These are phyloP conservation scores for Polydrusus cervinus DNA, from an alignment of 2,888 invertebrate species.

Conservation along the genomic window DNA sequence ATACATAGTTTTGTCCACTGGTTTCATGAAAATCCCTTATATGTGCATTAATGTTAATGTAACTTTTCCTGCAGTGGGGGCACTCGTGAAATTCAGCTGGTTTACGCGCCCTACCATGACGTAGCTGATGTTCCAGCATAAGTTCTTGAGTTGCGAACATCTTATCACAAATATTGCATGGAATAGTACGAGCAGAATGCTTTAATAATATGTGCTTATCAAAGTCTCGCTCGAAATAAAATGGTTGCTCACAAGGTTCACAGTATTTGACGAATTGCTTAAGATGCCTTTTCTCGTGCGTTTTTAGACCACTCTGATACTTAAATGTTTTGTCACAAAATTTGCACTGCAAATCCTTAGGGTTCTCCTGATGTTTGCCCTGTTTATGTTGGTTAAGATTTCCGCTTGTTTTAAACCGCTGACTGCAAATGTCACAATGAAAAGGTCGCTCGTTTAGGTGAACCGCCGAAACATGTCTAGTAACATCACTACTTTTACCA, in stretches of 20 bases:
- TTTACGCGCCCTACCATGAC: slow-evolving; percentile 57
- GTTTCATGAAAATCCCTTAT: slow-evolving; percentile 54
- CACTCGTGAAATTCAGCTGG: slow-evolving; percentile 66
- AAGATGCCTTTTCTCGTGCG: slow-evolving; percentile 68
- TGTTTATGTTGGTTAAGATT: too few species aligned
- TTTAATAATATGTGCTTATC: slow-evolving; percentile 40
- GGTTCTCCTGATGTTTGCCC: too few species aligned
- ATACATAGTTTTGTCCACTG: slow-evolving; percentile 53
- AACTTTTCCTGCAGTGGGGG: slow-evolving; percentile 70
- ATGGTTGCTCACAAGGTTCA: slow-evolving; percentile 58
- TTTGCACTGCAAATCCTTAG: not conserved
- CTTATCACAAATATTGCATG: too few species aligned
- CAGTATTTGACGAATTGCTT: slow-evolving; percentile 69
- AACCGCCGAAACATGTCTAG: too few species aligned
- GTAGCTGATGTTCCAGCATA: slow-evolving; percentile 65
- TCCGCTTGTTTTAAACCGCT: too few species aligned
- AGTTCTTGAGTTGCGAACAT: too few species aligned
- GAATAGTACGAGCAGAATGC: too few species aligned
- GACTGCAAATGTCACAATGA: too few species aligned
- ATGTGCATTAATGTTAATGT: slow-evolving; percentile 34
- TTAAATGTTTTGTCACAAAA: not conserved
- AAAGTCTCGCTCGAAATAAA: slow-evolving; percentile 58
- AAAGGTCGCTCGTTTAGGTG: too few species aligned
- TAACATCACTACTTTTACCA: too few species aligned
- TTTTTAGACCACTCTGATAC: too few species aligned